Evolutionary conservation across 1,140 invertebrate genomes (phyloP).

Genomic region (Drosophila tani): DNA sequence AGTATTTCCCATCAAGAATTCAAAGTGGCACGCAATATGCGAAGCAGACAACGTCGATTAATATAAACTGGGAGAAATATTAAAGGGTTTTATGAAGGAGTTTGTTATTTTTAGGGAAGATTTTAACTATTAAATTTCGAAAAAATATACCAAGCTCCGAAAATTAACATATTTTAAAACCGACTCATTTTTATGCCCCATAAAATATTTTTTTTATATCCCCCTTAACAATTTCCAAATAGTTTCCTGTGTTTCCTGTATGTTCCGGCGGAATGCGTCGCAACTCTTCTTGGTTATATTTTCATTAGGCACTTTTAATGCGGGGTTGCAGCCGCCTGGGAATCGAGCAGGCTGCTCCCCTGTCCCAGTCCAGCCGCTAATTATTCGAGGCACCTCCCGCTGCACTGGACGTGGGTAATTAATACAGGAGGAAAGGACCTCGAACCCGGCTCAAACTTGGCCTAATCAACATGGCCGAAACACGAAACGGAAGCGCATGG

Average conservation of each 20-base stretch:
- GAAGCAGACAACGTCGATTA: conserved; percentile 51
- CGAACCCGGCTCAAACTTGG: conserved; percentile 23
- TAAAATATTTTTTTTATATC: not conserved
- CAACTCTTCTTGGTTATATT: conserved; percentile 55
- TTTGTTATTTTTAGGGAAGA: too few relatives aligned
- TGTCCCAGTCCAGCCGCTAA: conserved; percentile 21
- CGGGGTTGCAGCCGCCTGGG: conserved; percentile 23
- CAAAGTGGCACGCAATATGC: conserved; percentile 59
- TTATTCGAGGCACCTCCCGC: conserved; percentile 52
- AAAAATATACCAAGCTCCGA: not conserved
- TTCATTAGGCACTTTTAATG: conserved; percentile 66
- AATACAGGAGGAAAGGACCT: conserved; percentile 44
- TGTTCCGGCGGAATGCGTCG: not conserved
- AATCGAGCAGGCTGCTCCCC: conserved; percentile 37
- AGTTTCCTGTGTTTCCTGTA: conserved; percentile 1
- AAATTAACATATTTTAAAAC: not conserved
- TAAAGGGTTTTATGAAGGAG: not conserved
- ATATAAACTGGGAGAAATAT: conserved; percentile 23
- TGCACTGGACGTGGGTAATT: conserved; percentile 49
- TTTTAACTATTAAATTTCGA: too few relatives aligned
- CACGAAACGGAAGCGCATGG: conserved; percentile 76
- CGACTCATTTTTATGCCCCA: not conserved
- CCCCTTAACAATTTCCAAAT: conserved; percentile 3
- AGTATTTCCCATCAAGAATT: conserved; percentile 29
- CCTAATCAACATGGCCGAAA: conserved; percentile 67